A percentile compares a stretch with the other conserved stretches of the same genome.
phyloP scores from a whole-genome alignment of 2,888 invertebrate species.

The Esperia sulphurella region DNA sequence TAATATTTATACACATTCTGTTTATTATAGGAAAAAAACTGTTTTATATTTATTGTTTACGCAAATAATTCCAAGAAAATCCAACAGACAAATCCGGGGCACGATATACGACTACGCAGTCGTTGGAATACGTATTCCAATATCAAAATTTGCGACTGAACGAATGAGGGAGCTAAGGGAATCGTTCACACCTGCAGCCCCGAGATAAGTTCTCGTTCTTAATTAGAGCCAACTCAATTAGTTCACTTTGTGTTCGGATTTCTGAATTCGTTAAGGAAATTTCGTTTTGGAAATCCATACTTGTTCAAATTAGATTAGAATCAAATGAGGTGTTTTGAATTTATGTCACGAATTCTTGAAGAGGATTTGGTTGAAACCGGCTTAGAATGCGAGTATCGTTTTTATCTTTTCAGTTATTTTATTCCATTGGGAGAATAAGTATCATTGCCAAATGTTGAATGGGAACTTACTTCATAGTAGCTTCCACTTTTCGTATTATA shows the following conservation, averaged over 20 bases:
- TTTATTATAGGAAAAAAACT: too few relatives aligned
- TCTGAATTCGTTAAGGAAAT: neutral
- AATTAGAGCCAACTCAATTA: slow-evolving; percentile 5
- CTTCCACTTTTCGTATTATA: too few relatives aligned
- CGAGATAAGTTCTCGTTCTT: slow-evolving; percentile 5
- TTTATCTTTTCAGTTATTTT: too few relatives aligned
- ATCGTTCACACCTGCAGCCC: slow-evolving; percentile 5
- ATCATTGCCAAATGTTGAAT: too few relatives aligned
- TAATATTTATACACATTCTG: too few relatives aligned
- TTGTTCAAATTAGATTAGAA: neutral
- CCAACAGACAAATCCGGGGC: neutral
- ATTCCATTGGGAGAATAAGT: too few relatives aligned
- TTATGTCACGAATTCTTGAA: too few relatives aligned
- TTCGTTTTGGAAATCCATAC: neutral
- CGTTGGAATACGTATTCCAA: neutral
- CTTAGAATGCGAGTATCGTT: too few relatives aligned
- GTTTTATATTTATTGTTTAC: too few relatives aligned
- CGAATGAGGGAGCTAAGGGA: neutral
- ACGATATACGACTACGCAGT: neutral
- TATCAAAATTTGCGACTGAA: neutral
- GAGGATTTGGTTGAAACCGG: too few relatives aligned
- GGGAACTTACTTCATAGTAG: too few relatives aligned
- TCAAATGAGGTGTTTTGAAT: neutral
- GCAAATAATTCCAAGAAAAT: too few relatives aligned
- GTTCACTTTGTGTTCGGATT: slow-evolving; percentile 2